Evolutionary conservation across 2,797 vertebrate species (phyloP).

Genomic region (Acanthornis magna): DNA sequence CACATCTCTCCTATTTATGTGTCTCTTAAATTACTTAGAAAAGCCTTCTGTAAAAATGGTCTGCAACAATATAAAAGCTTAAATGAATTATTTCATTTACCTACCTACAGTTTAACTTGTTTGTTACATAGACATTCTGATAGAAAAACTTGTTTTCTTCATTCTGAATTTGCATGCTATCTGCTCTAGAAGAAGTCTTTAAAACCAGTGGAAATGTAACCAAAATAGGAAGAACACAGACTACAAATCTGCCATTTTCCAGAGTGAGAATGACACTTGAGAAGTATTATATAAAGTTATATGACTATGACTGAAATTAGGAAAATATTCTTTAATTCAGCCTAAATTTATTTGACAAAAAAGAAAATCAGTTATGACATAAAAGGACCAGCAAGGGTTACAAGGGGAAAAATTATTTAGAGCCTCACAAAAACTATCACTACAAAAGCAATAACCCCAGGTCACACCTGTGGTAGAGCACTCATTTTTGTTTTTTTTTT

Average conservation of each 20-base stretch:
- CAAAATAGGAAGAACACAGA: neutral
- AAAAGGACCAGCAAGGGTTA: neutral
- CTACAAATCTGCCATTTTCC: neutral
- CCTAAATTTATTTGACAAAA: neutral
- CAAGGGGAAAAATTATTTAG: neutral
- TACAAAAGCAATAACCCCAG: constrained; percentile 6
- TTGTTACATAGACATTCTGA: neutral
- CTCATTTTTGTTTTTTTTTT: neutral
- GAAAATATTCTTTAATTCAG: neutral
- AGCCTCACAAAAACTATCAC: neutral
- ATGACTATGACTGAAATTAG: neutral
- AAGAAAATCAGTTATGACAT: neutral
- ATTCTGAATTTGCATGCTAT: neutral
- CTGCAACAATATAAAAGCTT: neutral
- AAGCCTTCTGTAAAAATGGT: neutral
- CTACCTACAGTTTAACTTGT: neutral
- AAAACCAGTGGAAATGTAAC: neutral
- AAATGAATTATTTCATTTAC: neutral
- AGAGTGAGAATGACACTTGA: neutral
- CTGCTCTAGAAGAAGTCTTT: neutral
- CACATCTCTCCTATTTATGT: neutral
- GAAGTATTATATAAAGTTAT: neutral
- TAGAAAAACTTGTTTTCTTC: neutral
- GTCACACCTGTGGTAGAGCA: neutral
- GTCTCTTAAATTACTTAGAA: neutral